phyloP scores from a whole-genome alignment of 2,797 vertebrate species.

The Alcedo atthis region DNA sequence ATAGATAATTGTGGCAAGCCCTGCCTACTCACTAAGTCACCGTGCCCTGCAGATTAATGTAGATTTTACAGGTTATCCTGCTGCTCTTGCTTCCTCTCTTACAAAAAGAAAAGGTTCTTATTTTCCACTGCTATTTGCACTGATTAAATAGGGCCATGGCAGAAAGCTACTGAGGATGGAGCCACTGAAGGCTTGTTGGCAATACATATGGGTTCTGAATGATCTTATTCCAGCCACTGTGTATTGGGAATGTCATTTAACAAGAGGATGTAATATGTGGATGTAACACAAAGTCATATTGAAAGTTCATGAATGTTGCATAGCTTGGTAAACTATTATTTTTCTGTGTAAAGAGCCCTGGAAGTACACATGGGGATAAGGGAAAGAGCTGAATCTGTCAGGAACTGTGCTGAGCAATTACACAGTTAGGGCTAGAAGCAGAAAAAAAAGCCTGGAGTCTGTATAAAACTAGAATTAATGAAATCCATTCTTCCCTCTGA shows the following conservation, averaged over 20 bases:
- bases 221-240: not conserved
- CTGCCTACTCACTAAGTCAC: not conserved
- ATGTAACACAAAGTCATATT: not conserved
- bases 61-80: not conserved
- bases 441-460: not conserved
- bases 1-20: not conserved
- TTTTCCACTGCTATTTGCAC: not conserved
- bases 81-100: not conserved
- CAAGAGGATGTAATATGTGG: not conserved
- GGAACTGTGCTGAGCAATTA: not conserved
- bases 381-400: constrained; percentile 17
- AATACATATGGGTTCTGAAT: not conserved
- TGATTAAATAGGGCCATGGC: not conserved
- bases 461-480: constrained; percentile 48
- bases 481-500: constrained; percentile 26
- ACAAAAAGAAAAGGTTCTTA: not conserved
- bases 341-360: not conserved
- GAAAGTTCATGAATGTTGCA: constrained; percentile 9
- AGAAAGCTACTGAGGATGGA: not conserved
- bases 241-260: not conserved
- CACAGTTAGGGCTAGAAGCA: not conserved
- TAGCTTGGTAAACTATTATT: not conserved
- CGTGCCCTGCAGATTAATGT: not conserved
- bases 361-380: not conserved
- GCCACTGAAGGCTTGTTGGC: not conserved